Percentiles rank a stretch among this genome's conserved stretches.
phyloP scores from a whole-genome alignment of 1,140 invertebrate species.

The Trichogramma pretiosum region DNA sequence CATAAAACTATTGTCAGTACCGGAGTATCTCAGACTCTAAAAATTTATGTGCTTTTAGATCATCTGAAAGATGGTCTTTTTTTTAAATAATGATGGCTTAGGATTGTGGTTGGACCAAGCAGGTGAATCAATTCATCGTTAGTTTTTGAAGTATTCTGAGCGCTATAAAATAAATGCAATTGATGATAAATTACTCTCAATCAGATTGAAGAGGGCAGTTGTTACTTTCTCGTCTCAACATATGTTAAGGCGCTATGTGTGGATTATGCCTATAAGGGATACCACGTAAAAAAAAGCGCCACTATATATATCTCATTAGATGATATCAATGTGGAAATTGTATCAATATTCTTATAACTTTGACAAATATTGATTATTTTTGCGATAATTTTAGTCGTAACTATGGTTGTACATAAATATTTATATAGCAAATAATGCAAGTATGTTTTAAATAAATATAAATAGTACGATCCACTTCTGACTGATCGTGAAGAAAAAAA shows the following conservation, averaged over 20 bases:
- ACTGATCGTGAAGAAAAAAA: too few relatives aligned
- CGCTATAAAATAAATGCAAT: background rate
- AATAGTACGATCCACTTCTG: too few relatives aligned
- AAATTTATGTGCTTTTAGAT: conserved; percentile 1
- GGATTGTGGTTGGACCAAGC: conserved; percentile 9
- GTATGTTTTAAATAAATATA: too few relatives aligned
- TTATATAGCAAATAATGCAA: too few relatives aligned
- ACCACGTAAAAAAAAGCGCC: background rate
- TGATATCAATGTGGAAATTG: too few relatives aligned
- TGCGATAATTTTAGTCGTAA: too few relatives aligned
- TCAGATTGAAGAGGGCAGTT: background rate
- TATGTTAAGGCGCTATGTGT: background rate
- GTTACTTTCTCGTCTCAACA: background rate
- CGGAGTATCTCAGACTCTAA: background rate
- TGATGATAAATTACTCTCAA: background rate
- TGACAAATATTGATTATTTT: too few relatives aligned
- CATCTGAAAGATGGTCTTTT: background rate
- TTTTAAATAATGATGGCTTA: background rate
- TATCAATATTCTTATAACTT: too few relatives aligned
- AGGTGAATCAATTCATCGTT: conserved; percentile 4
- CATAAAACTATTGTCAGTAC: background rate
- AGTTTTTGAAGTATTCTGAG: conserved; percentile 4
- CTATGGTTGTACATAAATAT: too few relatives aligned
- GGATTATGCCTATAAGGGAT: background rate
- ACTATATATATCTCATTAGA: background rate